Evolutionary conservation across 2,797 vertebrate species (phyloP), one percentile per base, ranked within the genome.

Genomic region (Bovichtus variegatus): DNA sequence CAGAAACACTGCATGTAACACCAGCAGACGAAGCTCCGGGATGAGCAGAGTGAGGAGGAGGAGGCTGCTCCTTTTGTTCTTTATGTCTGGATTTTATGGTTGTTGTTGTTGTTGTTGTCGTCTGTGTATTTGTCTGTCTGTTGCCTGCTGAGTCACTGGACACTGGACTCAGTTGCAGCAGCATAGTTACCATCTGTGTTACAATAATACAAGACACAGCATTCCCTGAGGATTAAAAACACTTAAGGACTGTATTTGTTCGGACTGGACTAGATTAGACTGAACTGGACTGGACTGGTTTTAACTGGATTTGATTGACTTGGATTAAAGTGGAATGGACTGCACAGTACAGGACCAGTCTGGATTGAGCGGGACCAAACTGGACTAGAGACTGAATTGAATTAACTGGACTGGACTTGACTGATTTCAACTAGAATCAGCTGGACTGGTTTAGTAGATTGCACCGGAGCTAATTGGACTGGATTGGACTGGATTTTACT

Each of bases 81-180:
- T 38, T n/a, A 25, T 58, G 47, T 72, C 60, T 81, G 16, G 21
- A 9, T 43, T 73, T 66, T 23, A 19, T 53, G 43, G 46, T 36
- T 76, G 0, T 43, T 54, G 44, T 76, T 23, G 55, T 78, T 29
- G 13, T 66, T 54, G 43, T 44, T 71, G 0, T 57, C 40, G 43
- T 76, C 25, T 80, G n/a, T 1, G 3, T 54, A 4, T 58, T 61
- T 25, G 1, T 18, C n/a, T 6, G 49, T 62, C 40, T 59, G 49
- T 50, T 13, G 69, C n/a, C 8, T 3, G 21, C 43, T 77, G 69
- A 83, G 43, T 66, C 71, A 73, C 34, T 29, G 9, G 29, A 21
- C 59, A 44, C 18, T 41, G 27, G 40, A 58, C 7, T 40, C 10
- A 2, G 57, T 38, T 55, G n/a, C 23, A 55, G 61, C 25, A 27